Conservation (phyloP, 2,888 invertebrate genomes). For the Leucoma salicis region DNA sequence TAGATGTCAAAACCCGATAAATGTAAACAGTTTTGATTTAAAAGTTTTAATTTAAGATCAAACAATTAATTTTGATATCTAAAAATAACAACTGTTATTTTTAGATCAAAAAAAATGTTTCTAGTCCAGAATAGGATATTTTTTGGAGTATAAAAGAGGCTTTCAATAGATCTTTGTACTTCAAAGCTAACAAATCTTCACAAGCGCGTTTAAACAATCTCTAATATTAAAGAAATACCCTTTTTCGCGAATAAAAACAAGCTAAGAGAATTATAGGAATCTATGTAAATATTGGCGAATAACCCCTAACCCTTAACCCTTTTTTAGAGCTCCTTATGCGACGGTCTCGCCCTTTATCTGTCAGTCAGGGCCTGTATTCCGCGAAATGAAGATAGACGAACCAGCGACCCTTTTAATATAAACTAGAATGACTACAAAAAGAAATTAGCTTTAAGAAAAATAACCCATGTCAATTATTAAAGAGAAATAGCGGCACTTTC, state of each 20-base stretch:
- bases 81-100: no score
- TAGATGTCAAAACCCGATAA: no score
- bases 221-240: constrained; percentile 32
- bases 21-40: no score
- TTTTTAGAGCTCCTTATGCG: constrained; percentile 31
- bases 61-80: no score
- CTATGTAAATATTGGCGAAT: constrained; percentile 52
- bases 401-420: constrained; percentile 13
- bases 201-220: constrained; percentile 17
- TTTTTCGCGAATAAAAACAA: constrained; percentile 42
- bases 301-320: constrained; percentile 47
- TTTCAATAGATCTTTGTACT: no score
- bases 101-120: no score
- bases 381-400: constrained; percentile 29
- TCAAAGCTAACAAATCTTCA: constrained; percentile 2
- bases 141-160: no score
- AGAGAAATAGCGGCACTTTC: no score
- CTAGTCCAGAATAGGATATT: no score
- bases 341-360: constrained; percentile 25
- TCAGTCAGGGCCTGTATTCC: constrained; percentile 26
- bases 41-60: no score
- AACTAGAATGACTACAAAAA: constrained; percentile 2
- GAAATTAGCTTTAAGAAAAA: neutral
- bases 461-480: neutral
- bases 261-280: constrained; percentile 49